A percentile compares a stretch with the other conserved stretches of the same genome.
phyloP scores from a whole-genome alignment of 1,140 invertebrate species.

The Ectropis grisescens region DNA sequence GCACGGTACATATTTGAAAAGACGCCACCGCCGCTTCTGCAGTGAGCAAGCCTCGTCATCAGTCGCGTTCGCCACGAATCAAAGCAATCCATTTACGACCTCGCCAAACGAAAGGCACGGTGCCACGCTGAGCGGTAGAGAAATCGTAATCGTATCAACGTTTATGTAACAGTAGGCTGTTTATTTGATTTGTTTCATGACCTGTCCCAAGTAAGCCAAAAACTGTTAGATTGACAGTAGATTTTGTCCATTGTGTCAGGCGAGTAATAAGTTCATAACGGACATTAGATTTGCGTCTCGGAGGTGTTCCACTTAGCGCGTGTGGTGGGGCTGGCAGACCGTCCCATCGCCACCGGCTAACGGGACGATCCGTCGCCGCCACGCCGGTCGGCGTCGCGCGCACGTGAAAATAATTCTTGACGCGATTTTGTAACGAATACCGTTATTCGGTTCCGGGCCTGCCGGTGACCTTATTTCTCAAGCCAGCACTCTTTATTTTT shows the following conservation, averaged over 20 bases:
- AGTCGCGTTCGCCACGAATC: not conserved
- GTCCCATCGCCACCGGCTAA: constrained; percentile 30
- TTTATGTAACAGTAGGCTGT: not conserved
- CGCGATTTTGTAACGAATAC: constrained; percentile 67
- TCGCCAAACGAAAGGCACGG: constrained; percentile 21
- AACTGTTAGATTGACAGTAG: not conserved
- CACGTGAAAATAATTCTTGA: constrained; percentile 69
- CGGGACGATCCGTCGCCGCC: too few species aligned
- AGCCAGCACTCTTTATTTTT: constrained; percentile 53
- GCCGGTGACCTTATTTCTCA: constrained; percentile 61
- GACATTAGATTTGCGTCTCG: too few species aligned
- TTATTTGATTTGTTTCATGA: constrained; percentile 1
- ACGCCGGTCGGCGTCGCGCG: constrained; percentile 33
- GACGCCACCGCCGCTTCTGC: constrained; percentile 3
- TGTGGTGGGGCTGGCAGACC: constrained; percentile 12
- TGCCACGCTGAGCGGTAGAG: not conserved
- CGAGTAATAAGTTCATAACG: too few species aligned
- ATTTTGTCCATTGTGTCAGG: not conserved
- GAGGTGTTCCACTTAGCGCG: constrained; percentile 41
- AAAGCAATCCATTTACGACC: constrained; percentile 21
- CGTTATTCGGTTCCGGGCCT: constrained; percentile 63
- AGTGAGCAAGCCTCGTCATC: constrained; percentile 3
- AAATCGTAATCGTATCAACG: not conserved
- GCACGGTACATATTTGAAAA: too few species aligned
- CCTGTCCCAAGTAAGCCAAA: not conserved